A percentile compares a stretch with the other conserved stretches of the same genome.
Evolutionary conservation across 2,113 vertebrate species (phyloP).

Genomic region (Machaerirhynchus nigripectus): DNA sequence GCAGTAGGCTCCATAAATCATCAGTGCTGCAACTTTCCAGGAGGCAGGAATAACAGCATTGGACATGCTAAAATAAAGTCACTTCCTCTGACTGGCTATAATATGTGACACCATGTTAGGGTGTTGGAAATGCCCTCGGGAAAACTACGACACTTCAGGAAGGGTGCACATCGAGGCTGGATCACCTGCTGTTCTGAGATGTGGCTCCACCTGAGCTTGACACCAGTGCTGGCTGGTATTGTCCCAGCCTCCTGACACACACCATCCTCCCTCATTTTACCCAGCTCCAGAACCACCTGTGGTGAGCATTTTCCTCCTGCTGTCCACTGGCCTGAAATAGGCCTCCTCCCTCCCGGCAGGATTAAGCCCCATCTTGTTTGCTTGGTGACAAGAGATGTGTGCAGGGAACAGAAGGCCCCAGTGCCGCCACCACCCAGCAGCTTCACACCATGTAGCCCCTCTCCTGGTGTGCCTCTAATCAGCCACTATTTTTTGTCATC

Average conservation of each 20-base stretch:
- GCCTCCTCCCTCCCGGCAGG: neutral
- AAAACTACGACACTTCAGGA: fast-evolving
- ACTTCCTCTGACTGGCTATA: fast-evolving
- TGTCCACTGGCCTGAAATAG: fast-evolving
- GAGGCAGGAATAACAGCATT: neutral
- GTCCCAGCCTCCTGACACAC: neutral
- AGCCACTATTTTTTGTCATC: neutral
- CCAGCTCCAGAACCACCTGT: neutral
- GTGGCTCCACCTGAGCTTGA: neutral
- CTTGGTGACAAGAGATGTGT: neutral
- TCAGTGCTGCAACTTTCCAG: neutral
- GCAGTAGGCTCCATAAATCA: neutral
- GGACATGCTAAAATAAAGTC: neutral
- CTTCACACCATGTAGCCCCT: neutral
- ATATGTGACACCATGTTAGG: fast-evolving
- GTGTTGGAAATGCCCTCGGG: neutral
- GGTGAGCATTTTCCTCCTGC: neutral
- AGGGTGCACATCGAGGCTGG: fast-evolving
- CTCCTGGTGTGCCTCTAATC: neutral
- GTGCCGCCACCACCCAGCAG: fast-evolving
- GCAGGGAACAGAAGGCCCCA: neutral
- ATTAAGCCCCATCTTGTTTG: neutral
- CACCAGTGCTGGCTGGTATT: neutral
- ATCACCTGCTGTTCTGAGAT: neutral
- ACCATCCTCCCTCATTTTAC: neutral